Evolutionary conservation across 2,797 vertebrate genomes (phyloP).

Genomic region (Emydoidea blandingii): DNA sequence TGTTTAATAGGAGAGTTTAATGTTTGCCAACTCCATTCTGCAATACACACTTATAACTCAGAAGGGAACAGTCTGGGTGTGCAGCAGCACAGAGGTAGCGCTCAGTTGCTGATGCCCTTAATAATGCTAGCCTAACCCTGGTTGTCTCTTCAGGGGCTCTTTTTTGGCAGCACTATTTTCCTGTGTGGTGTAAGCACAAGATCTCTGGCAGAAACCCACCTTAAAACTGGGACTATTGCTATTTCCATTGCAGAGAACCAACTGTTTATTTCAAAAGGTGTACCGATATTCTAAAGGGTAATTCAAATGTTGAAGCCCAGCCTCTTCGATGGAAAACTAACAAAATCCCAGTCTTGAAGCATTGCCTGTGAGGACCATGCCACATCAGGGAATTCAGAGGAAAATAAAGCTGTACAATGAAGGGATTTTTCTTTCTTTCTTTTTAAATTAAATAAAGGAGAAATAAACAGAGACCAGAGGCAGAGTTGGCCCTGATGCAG

Average conservation of each 20-base stretch:
- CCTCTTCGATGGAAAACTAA: not conserved
- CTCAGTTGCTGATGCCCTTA: not conserved
- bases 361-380: not conserved
- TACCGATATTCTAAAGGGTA: not conserved
- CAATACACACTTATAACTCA: not conserved
- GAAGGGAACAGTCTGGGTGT: not conserved
- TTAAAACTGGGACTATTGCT: not conserved
- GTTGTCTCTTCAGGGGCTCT: not conserved
- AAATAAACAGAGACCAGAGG: not conserved
- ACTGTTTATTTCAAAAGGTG: not conserved
- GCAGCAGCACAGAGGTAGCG: not conserved
- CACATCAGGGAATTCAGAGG: not conserved
- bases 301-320: not conserved
- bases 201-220: not conserved
- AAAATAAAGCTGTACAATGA: not conserved
- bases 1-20: not conserved
- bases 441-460: not conserved
- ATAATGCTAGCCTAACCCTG: not conserved
- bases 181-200: not conserved
- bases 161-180: not conserved
- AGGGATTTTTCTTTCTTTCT: not conserved
- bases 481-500: not conserved
- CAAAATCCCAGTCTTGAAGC: not conserved
- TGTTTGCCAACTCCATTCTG: not conserved
- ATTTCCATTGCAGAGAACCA: not conserved